These are phyloP conservation scores for Ostrea edulis DNA, from an alignment of 1,140 invertebrate species.

Conservation along the genomic window DNA sequence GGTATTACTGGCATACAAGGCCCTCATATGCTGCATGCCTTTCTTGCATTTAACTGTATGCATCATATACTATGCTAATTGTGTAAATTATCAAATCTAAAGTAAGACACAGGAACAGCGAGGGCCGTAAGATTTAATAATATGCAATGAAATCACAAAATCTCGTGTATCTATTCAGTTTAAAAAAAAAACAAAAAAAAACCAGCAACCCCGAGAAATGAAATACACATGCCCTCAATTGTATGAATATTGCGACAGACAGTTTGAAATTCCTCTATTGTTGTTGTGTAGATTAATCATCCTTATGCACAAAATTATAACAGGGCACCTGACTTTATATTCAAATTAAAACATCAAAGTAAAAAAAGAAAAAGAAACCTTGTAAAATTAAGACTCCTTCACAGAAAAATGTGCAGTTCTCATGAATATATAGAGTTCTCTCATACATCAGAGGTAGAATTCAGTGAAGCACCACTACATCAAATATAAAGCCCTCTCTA, in stretches of 20 bases:
- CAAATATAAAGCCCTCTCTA: neutral
- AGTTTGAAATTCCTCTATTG: too few relatives aligned
- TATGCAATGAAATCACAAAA: too few relatives aligned
- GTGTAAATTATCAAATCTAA: too few relatives aligned
- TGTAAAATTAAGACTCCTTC: neutral
- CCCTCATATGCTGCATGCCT: neutral
- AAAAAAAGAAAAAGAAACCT: neutral
- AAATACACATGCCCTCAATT: too few relatives aligned
- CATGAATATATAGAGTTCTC: neutral
- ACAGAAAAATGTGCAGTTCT: neutral
- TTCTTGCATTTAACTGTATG: neutral
- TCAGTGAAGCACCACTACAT: neutral
- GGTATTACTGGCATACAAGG: neutral
- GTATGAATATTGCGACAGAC: too few relatives aligned
- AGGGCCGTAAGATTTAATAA: too few relatives aligned
- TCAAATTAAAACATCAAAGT: neutral
- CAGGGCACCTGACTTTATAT: neutral
- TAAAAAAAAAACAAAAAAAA: too few relatives aligned
- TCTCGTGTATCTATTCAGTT: too few relatives aligned
- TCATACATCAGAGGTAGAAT: neutral
- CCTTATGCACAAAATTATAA: too few relatives aligned
- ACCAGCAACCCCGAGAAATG: too few relatives aligned
- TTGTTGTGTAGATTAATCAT: too few relatives aligned
- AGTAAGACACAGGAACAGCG: too few relatives aligned
- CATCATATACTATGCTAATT: neutral